Conservation (phyloP, 2,888 invertebrate genomes). For the Pseudolycoriella hygida region DNA sequence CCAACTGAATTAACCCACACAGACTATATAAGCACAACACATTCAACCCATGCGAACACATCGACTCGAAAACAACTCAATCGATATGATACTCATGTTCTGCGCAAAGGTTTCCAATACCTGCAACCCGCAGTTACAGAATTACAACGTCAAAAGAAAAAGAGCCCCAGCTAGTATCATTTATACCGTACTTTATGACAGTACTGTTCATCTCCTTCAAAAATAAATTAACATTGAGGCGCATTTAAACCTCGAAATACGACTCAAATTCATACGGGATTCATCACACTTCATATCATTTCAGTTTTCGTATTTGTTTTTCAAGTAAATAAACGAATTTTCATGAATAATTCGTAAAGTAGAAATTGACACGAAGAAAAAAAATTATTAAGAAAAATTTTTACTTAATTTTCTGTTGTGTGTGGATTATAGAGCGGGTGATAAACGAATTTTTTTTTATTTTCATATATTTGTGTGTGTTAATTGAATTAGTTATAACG, state of each 20-base stretch:
- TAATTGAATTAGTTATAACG: constrained; percentile 2
- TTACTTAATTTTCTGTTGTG: constrained; percentile 2
- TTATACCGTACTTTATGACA: constrained; percentile 8
- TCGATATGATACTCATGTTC: neutral
- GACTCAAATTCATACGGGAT: neutral
- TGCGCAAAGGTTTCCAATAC: constrained; percentile 3
- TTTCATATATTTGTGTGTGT: neutral
- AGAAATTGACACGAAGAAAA: neutral
- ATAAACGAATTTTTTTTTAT: constrained; percentile 3
- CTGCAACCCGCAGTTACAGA: constrained; percentile 6
- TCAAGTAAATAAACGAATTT: neutral
- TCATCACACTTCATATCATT: neutral
- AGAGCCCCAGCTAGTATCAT: constrained; percentile 7
- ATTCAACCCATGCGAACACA: too few relatives aligned
- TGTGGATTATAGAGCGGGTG: neutral
- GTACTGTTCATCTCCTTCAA: constrained; percentile 6
- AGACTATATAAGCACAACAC: too few relatives aligned
- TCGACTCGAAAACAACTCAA: too few relatives aligned
- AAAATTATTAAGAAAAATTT: neutral
- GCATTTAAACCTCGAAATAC: neutral
- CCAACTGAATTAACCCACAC: too few relatives aligned
- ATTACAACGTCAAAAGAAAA: constrained; percentile 5
- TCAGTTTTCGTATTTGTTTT: neutral
- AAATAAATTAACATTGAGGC: neutral
- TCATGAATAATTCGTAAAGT: neutral